Percentiles rank a stretch among this genome's conserved stretches.
Evolutionary conservation across 2,888 invertebrate species (phyloP).

Genomic region (Trypoxylon attenuatum): DNA sequence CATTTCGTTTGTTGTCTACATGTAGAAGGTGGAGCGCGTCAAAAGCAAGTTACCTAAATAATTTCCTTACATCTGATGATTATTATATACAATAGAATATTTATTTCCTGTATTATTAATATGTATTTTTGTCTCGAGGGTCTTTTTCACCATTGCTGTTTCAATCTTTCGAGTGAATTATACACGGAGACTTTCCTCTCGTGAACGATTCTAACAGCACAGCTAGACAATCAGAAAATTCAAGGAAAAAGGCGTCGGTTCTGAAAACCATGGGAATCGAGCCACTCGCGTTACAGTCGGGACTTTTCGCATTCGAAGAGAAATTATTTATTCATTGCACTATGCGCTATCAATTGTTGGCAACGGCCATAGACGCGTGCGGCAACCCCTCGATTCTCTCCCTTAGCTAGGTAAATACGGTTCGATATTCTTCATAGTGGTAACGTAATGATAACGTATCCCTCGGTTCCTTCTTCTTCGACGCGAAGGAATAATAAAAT

Average conservation of each 20-base stretch:
- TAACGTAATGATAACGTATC: not conserved
- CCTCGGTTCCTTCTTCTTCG: no score
- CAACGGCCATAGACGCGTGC: slow-evolving; percentile 5
- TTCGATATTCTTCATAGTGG: slow-evolving; percentile 17
- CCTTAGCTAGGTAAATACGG: slow-evolving; percentile 27
- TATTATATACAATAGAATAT: no score
- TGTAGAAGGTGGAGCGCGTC: no score
- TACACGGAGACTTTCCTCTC: no score
- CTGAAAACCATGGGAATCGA: slow-evolving; percentile 46
- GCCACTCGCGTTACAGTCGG: slow-evolving; percentile 46
- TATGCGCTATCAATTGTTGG: slow-evolving; percentile 50
- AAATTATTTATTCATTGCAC: slow-evolving; percentile 61
- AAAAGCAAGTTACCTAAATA: no score
- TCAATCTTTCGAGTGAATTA: no score
- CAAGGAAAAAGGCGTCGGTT: slow-evolving; percentile 16
- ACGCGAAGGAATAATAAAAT: no score
- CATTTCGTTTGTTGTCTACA: no score
- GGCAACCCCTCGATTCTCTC: not conserved
- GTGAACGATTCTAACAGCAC: not conserved
- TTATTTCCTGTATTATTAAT: no score
- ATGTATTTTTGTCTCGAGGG: no score
- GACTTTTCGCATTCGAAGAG: slow-evolving; percentile 56
- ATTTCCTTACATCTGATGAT: no score
- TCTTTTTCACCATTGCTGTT: no score
- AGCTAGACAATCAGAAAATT: not conserved